phyloP scores from a whole-genome alignment of 37 sponge, comb jelly and placozoan genomes.

The Hormiphora californensis region DNA sequence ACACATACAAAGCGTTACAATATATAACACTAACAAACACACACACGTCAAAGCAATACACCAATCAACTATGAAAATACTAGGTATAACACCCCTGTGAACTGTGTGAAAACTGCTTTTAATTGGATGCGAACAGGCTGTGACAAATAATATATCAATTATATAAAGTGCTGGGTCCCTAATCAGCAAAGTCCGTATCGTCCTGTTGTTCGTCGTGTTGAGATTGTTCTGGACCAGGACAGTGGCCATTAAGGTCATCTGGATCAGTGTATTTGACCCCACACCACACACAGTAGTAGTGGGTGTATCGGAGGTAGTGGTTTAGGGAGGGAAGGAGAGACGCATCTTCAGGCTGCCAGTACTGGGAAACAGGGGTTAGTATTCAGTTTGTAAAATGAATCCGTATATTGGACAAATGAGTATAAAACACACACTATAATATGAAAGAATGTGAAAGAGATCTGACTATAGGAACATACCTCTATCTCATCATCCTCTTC shows the following conservation, averaged over 20 bases:
- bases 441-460: not conserved
- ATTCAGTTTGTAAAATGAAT: not conserved
- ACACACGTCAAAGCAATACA: no score
- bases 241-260: not conserved
- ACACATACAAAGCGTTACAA: no score
- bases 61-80: no score
- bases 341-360: not conserved
- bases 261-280: conserved; percentile 41
- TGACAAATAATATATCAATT: not conserved
- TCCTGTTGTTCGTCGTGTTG: not conserved
- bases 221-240: not conserved
- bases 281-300: conserved; percentile 79
- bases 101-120: no score
- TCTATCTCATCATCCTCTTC: not conserved
- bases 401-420: not conserved
- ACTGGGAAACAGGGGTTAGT: not conserved
- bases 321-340: conserved; percentile 56
- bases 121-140: no score
- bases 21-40: no score
- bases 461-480: not conserved
- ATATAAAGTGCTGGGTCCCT: not conserved
- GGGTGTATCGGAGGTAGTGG: conserved; percentile 58
- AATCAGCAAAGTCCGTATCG: conserved; percentile 38
- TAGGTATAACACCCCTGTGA: no score
- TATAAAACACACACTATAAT: not conserved